phyloP scores from a whole-genome alignment of 2,797 vertebrate species.

The Cynodonichthys magdalenae region DNA sequence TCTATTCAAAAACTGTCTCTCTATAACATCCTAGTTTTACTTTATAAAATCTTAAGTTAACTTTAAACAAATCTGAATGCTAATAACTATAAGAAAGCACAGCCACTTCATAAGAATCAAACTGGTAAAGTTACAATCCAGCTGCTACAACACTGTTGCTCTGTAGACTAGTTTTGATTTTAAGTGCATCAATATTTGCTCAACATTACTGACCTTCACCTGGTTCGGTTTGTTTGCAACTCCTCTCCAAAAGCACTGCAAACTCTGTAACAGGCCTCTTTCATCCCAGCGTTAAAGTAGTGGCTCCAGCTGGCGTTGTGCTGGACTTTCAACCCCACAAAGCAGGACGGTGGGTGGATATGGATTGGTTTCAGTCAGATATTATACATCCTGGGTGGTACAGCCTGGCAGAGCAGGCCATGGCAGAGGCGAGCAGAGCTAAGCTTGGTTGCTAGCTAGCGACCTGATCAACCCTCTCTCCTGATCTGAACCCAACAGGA shows the following conservation, averaged over 20 bases:
- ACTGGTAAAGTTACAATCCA: slow-evolving; percentile 8
- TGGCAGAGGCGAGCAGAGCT: slow-evolving; percentile 31
- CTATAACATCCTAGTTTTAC: neutral
- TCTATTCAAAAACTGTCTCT: neutral
- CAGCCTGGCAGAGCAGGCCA: slow-evolving; percentile 11
- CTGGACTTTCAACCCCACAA: slow-evolving; percentile 55
- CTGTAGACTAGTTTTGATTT: slow-evolving; percentile 21
- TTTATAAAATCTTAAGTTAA: slow-evolving; percentile 28
- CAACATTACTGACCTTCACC: slow-evolving; percentile 55
- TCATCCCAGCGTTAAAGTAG: slow-evolving; percentile 71
- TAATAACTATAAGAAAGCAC: slow-evolving; percentile 19
- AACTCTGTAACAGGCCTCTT: slow-evolving; percentile 62
- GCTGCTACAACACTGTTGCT: neutral
- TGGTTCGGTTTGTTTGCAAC: slow-evolving; percentile 43
- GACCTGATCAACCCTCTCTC: slow-evolving; percentile 44
- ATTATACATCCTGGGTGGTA: slow-evolving; percentile 28
- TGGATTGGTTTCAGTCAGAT: slow-evolving; percentile 27
- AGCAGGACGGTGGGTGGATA: slow-evolving; percentile 30
- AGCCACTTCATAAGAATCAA: slow-evolving; percentile 1
- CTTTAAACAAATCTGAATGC: slow-evolving; percentile 39
- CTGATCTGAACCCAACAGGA: slow-evolving; percentile 55
- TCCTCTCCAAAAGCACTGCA: slow-evolving; percentile 49
- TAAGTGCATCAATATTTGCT: slow-evolving; percentile 27
- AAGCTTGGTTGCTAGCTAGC: slow-evolving; percentile 59
- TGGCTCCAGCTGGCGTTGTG: slow-evolving; percentile 40